A percentile compares a stretch with the other conserved stretches of the same genome.
Evolutionary conservation across 2,113 vertebrate genomes (phyloP).

Genomic region (Promerops cafer): DNA sequence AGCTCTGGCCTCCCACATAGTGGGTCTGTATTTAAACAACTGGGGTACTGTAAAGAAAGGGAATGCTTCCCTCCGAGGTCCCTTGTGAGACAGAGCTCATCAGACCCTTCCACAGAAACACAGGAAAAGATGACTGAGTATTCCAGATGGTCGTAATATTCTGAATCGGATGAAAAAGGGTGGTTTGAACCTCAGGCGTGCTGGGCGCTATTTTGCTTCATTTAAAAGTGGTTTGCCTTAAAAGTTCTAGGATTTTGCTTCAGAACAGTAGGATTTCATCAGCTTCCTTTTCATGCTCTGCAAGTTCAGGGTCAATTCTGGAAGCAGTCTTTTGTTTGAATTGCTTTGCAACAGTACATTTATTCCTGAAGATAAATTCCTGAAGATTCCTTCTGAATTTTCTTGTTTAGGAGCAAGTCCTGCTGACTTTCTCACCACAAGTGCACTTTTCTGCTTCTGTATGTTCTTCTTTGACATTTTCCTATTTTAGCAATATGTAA

Average conservation of each 20-base stretch:
- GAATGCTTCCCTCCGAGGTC: neutral
- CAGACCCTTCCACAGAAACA: constrained; percentile 1
- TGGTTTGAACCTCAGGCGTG: neutral
- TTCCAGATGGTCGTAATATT: constrained; percentile 37
- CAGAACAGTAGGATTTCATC: neutral
- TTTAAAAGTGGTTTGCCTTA: constrained; percentile 2
- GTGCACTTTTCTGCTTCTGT: neutral
- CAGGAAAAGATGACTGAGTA: constrained; percentile 3
- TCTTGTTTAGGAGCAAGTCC: neutral
- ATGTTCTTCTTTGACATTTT: neutral
- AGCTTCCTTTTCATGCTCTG: neutral
- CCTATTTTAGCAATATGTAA: neutral
- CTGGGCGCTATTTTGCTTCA: neutral
- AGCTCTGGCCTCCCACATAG: constrained; percentile 27
- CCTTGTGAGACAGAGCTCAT: neutral
- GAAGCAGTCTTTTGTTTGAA: neutral
- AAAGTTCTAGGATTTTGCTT: neutral
- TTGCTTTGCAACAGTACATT: neutral
- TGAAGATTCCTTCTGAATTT: neutral
- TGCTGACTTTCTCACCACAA: neutral
- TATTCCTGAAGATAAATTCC: neutral
- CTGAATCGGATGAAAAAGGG: neutral
- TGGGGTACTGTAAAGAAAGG: neutral
- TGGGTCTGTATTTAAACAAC: constrained; percentile 37
- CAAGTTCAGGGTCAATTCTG: neutral